Conservation (phyloP, 2,888 invertebrate genomes). For the Megaustenia siamemsis region DNA sequence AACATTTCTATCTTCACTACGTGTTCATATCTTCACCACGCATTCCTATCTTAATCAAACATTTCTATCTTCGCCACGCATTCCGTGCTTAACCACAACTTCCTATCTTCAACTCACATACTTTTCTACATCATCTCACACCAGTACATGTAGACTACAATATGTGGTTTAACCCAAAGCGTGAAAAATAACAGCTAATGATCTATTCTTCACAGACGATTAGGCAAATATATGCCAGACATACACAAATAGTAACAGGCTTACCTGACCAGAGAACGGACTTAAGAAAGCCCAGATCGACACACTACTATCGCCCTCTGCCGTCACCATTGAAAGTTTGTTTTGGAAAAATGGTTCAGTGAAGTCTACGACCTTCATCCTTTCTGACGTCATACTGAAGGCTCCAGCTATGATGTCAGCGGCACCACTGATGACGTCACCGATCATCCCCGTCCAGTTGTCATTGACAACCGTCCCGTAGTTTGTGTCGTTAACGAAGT, state of each 20-base stretch:
- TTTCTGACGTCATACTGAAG: slow-evolving; percentile 87
- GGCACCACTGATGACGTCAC: slow-evolving; percentile 90
- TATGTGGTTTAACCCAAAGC: no score
- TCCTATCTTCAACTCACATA: no score
- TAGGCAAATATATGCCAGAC: no score
- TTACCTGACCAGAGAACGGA: slow-evolving; percentile 86
- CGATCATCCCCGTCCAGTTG: slow-evolving; percentile 92
- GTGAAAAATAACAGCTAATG: no score
- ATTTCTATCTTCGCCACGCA: no score
- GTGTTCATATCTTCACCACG: no score
- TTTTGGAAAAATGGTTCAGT: slow-evolving; percentile 94
- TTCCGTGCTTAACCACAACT: no score
- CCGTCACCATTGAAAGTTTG: slow-evolving; percentile 89
- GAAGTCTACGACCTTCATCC: slow-evolving; percentile 88
- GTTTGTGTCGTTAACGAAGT: slow-evolving; percentile 82
- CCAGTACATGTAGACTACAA: no score
- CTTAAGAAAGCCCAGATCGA: slow-evolving; percentile 90
- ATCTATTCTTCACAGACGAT: no score
- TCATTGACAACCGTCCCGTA: slow-evolving; percentile 76
- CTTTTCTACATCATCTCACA: no score
- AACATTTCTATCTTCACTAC: no score
- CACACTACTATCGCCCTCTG: slow-evolving; percentile 82
- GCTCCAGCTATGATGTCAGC: slow-evolving; percentile 95
- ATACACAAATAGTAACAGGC: background rate
- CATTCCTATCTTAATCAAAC: no score